Evolutionary conservation across 1,140 invertebrate genomes (phyloP).

Genomic region (Bombus sylvicola): DNA sequence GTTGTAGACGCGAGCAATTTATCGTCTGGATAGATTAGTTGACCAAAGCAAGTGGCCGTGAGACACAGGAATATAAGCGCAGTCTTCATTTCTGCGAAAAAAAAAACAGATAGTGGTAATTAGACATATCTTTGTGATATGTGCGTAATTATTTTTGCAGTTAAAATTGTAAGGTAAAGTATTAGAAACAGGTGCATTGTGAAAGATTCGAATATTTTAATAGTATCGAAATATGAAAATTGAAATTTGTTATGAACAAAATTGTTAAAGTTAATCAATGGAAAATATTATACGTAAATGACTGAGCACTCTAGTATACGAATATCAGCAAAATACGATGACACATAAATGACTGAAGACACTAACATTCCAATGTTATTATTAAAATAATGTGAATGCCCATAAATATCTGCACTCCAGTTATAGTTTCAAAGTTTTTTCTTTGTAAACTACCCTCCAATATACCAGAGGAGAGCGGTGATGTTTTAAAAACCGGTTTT

Average conservation of each 20-base stretch:
- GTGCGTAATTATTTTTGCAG: background rate
- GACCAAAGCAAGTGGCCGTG: slow-evolving; percentile 37
- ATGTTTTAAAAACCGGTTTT: slow-evolving; percentile 10
- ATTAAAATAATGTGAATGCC: background rate
- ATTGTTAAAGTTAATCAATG: too few species aligned
- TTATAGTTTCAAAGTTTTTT: background rate
- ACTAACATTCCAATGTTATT: too few species aligned
- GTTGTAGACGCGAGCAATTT: slow-evolving; percentile 41
- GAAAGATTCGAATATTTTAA: too few species aligned
- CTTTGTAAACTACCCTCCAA: background rate
- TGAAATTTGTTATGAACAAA: too few species aligned
- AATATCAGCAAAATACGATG: too few species aligned
- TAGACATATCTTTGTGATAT: background rate
- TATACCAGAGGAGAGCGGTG: background rate
- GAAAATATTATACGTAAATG: too few species aligned
- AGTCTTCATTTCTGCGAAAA: background rate
- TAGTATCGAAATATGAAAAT: too few species aligned
- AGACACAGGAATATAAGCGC: slow-evolving; percentile 53
- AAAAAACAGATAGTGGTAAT: background rate
- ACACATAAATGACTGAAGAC: too few species aligned
- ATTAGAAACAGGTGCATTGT: too few species aligned
- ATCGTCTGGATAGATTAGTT: slow-evolving; percentile 73
- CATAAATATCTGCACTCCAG: background rate
- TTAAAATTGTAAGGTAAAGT: background rate
- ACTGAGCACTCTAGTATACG: too few species aligned